A percentile compares a stretch with the other conserved stretches of the same genome.
These are phyloP conservation scores for Melitaea athalia DNA, from an alignment of 2,888 invertebrate genomes.

Conservation along the genomic window DNA sequence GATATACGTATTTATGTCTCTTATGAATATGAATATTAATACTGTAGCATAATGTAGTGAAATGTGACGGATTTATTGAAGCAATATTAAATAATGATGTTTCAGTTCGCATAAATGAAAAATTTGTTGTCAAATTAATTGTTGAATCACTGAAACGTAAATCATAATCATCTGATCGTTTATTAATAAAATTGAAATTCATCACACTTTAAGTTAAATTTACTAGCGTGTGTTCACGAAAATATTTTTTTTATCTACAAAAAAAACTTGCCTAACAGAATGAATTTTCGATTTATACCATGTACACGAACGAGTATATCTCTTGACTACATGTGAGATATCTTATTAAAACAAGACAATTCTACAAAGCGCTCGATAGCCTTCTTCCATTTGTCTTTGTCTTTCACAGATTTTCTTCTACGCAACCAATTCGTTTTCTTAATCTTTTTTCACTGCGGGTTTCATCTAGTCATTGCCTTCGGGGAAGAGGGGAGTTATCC, in stretches of 20 bases:
- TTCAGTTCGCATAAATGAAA: not conserved
- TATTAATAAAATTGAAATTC: not conserved
- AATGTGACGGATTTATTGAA: not conserved
- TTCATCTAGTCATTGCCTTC: slow-evolving; percentile 40
- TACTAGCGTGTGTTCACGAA: too few relatives aligned
- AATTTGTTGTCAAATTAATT: not conserved
- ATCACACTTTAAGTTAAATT: not conserved
- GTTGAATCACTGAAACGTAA: not conserved
- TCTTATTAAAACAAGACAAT: slow-evolving; percentile 8
- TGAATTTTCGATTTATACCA: too few relatives aligned
- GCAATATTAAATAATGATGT: not conserved
- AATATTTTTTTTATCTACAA: too few relatives aligned
- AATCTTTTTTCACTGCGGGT: slow-evolving; percentile 42
- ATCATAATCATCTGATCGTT: not conserved
- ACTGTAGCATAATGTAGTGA: not conserved
- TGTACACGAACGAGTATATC: too few relatives aligned
- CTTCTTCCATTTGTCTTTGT: slow-evolving; percentile 45
- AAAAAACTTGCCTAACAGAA: too few relatives aligned
- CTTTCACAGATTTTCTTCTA: slow-evolving; percentile 43
- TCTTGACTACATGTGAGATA: not conserved
- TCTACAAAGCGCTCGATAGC: slow-evolving; percentile 10
- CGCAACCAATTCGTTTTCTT: slow-evolving; percentile 42
- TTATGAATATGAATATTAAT: slow-evolving; percentile 20
- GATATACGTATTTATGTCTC: slow-evolving; percentile 18
- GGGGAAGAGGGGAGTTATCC: slow-evolving; percentile 24